Evolutionary conservation across 2,797 vertebrate genomes (phyloP), one percentile per base, ranked within the genome.

Genomic region (Clarias pachynema): DNA sequence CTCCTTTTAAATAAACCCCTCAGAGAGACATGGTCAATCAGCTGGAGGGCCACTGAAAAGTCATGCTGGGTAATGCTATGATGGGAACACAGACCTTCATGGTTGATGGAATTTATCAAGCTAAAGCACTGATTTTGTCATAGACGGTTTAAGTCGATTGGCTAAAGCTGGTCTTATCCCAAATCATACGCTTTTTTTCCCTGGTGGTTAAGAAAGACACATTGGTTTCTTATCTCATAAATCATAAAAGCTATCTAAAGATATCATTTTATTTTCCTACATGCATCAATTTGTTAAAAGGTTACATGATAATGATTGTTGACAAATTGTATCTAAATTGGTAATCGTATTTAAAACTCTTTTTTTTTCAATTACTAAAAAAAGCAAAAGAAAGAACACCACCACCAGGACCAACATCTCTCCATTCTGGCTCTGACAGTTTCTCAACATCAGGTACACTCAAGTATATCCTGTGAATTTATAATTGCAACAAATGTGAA

Each of bases 11-110:
- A 91, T 89, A 88, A 89, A 89, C 86, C 83, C 88, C 82, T 86
- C 62, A 83, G 88, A 92, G 87, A 91, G 84, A 86, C 63, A 83
- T 90, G 84, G 92, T 93, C 93, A 89, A 88, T 93, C 90, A 90
- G 79, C 62, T 81, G 85, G 81, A 84, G 56, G 83, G 80, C 86
- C 65, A n/a, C 78, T 44, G 78, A 62, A 89, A 88, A 70, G 82
- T 59, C 85, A 83, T 24, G 34, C 79, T 88, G 82, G 79, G 53
- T 84, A 87, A 89, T 81, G 82, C 85, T 60, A 31, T 69, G 85
- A 86, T 66, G 60, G 86, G 77, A 88, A 88, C 77, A 34, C 81
- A 83, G 83, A 77, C 84, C 80, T 85, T 89, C 86, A 87, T 87
- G 74, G 59, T 53, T 83, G 86, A 74, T 44, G 40, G 70, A 87